These are phyloP conservation scores for Conchocele bisecta DNA, from an alignment of 2,888 invertebrate genomes.

Conservation along the genomic window DNA sequence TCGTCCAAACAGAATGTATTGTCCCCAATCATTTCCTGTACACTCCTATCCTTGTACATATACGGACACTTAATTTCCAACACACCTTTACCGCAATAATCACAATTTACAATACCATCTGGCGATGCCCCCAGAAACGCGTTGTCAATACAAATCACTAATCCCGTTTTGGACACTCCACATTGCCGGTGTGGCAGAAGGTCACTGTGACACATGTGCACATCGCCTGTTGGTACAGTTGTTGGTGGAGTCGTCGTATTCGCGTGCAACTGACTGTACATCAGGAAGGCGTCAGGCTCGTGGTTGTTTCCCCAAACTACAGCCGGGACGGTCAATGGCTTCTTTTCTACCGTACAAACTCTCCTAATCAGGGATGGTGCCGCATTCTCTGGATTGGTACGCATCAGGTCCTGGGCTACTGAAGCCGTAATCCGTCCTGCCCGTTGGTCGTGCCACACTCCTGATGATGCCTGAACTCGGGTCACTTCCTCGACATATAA, in stretches of 20 bases:
- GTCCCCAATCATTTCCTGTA: background rate
- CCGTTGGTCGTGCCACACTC: background rate
- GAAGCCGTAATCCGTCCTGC: background rate
- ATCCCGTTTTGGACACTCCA: background rate
- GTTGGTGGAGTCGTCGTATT: background rate
- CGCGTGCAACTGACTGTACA: background rate
- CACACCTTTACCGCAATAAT: background rate
- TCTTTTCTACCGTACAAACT: background rate
- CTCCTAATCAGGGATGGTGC: background rate
- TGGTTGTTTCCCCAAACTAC: background rate
- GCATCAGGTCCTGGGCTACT: background rate
- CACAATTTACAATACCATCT: background rate
- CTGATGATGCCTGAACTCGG: background rate
- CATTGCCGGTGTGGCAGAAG: background rate
- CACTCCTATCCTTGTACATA: background rate
- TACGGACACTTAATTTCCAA: constrained; percentile 12
- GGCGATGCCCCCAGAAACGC: background rate
- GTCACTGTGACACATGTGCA: no score
- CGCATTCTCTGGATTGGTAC: background rate
- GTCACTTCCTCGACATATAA: background rate
- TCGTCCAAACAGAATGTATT: background rate
- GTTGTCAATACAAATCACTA: background rate
- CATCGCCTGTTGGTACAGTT: background rate
- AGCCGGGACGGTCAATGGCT: background rate
- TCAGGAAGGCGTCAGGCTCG: background rate